Evolutionary conservation across 2,797 vertebrate genomes (phyloP).

Genomic region (Rhinogobio ventralis): DNA sequence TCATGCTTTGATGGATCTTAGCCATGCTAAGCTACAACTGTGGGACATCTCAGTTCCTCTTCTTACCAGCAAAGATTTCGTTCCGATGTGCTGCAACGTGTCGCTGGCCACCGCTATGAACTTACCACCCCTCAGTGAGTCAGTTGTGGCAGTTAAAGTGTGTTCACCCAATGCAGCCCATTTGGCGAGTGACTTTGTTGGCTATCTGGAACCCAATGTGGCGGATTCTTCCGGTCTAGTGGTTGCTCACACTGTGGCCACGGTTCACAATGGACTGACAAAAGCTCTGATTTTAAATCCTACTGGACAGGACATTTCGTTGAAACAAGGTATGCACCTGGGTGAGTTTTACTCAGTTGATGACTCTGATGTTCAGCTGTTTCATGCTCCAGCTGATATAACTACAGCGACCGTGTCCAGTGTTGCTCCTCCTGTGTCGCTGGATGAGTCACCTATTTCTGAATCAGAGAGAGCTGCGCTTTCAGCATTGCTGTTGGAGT

Average conservation of each 20-base stretch:
- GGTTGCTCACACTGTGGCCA: constrained; percentile 22
- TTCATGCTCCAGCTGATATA: background rate
- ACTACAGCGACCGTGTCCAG: background rate
- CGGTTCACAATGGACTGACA: constrained; percentile 28
- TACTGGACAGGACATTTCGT: constrained; percentile 13
- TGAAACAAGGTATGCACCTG: constrained; percentile 8
- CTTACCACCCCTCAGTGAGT: too few species aligned
- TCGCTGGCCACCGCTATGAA: too few species aligned
- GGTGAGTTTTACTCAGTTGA: constrained; percentile 33
- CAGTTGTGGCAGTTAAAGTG: too few species aligned
- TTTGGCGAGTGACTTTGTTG: too few species aligned
- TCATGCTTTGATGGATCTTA: constrained; percentile 40
- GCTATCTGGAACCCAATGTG: too few species aligned
- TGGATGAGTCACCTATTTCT: constrained; percentile 10
- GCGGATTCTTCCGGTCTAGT: too few species aligned
- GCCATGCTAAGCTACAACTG: too few species aligned
- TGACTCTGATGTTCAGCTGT: background rate
- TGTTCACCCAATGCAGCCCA: too few species aligned
- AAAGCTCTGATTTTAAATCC: constrained; percentile 23
- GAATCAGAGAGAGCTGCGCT: background rate
- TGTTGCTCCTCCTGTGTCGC: background rate
- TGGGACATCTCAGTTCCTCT: too few species aligned
- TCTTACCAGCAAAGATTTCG: too few species aligned
- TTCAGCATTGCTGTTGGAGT: background rate
- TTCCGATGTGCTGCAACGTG: too few species aligned